These are phyloP conservation scores for Metallyticus violacea DNA, from an alignment of 2,888 invertebrate genomes.

Conservation along the genomic window DNA sequence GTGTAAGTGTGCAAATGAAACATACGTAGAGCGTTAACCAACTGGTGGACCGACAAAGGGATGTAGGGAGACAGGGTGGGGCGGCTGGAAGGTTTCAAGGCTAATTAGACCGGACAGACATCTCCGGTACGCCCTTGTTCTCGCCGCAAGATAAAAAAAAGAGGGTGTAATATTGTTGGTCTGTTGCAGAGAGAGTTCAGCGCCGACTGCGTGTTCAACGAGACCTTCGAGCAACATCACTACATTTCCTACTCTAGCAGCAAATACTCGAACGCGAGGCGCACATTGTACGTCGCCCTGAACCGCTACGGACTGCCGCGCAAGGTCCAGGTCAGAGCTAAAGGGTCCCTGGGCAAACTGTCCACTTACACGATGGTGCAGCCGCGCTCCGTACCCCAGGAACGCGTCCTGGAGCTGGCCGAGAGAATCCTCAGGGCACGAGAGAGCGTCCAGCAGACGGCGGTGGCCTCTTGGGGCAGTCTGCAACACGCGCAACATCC, in stretches of 20 bases:
- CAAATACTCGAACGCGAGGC: conserved; percentile 66
- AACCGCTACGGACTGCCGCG: conserved; percentile 70
- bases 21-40: too few species aligned
- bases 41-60: too few species aligned
- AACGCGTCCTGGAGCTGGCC: conserved; percentile 51
- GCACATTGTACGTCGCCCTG: conserved; percentile 71
- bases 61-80: too few species aligned
- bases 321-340: conserved; percentile 67
- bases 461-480: background rate
- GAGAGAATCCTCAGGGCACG: conserved; percentile 23
- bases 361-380: conserved; percentile 72
- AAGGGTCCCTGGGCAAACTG: conserved; percentile 66
- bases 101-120: too few species aligned
- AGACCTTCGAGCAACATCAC: conserved; percentile 78
- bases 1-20: too few species aligned
- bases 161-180: conserved; percentile 27
- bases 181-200: conserved; percentile 81
- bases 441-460: background rate
- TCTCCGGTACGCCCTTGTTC: background rate
- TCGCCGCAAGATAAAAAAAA: too few species aligned
- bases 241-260: conserved; percentile 82
- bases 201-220: conserved; percentile 80
- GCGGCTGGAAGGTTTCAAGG: too few species aligned
- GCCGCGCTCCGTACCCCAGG: conserved; percentile 56
- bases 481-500: conserved; percentile 18